A percentile compares a stretch with the other conserved stretches of the same genome.
phyloP scores from a whole-genome alignment of 2,888 invertebrate genomes.

The Euproctis similis region DNA sequence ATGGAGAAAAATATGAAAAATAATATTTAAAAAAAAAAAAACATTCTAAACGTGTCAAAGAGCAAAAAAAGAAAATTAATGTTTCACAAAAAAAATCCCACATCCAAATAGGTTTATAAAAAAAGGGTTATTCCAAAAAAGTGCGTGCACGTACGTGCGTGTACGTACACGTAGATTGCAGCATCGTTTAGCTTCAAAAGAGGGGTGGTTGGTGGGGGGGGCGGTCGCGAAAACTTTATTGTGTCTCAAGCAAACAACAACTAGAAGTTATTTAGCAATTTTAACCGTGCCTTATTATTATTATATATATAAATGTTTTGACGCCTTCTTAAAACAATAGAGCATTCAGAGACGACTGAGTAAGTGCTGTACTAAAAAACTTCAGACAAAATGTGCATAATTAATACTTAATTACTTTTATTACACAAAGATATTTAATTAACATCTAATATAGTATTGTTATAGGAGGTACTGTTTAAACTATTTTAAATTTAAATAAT shows the following conservation, averaged over 20 bases:
- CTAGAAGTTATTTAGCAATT: conserved; percentile 8
- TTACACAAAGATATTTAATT: conserved; percentile 29
- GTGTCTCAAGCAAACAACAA: conserved; percentile 13
- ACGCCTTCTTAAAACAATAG: conserved; percentile 27
- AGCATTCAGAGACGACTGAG: conserved; percentile 46
- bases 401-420: conserved; percentile 30
- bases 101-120: conserved; percentile 59
- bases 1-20: too few species aligned
- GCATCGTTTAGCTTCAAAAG: conserved; percentile 37
- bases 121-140: too few species aligned
- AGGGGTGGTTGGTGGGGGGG: conserved; percentile 38
- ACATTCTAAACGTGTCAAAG: conserved; percentile 37
- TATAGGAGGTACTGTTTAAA: conserved; percentile 29
- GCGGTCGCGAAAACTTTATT: conserved; percentile 44
- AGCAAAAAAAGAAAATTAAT: conserved; percentile 43
- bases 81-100: conserved; percentile 58
- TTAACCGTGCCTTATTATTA: conserved; percentile 14
- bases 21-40: conserved; percentile 29
- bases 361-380: conserved; percentile 28
- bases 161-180: conserved; percentile 34
- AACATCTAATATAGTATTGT: conserved; percentile 32
- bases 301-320: conserved; percentile 19
- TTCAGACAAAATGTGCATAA: conserved; percentile 19
- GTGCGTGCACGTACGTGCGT: too few species aligned
- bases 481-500: conserved; percentile 29